Evolutionary conservation across 2,888 invertebrate species (phyloP).

Genomic region (Spodoptera picta): DNA sequence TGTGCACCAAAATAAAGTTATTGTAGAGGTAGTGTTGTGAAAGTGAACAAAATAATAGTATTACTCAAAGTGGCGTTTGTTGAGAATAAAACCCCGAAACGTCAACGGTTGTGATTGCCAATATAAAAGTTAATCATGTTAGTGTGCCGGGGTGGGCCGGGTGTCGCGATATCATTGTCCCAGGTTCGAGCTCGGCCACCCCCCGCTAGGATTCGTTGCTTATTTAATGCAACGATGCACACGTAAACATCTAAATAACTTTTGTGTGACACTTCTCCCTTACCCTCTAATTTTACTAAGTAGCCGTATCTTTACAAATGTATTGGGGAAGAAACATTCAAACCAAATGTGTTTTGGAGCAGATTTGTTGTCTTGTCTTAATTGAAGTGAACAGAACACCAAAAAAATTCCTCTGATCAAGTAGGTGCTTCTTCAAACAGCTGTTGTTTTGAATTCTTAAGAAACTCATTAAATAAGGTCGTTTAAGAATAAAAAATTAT

Average conservation of each 20-base stretch:
- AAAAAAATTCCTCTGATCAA: constrained; percentile 38
- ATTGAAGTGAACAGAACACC: constrained; percentile 46
- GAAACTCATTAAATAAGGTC: background rate
- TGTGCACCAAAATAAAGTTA: constrained; percentile 14
- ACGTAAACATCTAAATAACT: constrained; percentile 89
- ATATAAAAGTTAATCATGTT: constrained; percentile 84
- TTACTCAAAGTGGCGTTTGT: constrained; percentile 46
- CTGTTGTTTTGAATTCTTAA: constrained; percentile 2
- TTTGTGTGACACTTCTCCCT: constrained; percentile 87
- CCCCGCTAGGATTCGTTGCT: constrained; percentile 86
- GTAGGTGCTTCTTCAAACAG: constrained; percentile 26
- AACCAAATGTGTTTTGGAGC: constrained; percentile 76
- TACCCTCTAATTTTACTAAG: constrained; percentile 87
- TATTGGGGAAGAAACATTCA: constrained; percentile 79
- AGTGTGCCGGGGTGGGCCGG: constrained; percentile 79
- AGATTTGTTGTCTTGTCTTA: constrained; percentile 69
- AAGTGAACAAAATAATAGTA: constrained; percentile 32
- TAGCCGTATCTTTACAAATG: constrained; percentile 86
- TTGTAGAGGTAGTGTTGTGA: constrained; percentile 7
- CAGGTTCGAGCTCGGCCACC: constrained; percentile 74
- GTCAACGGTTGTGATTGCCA: constrained; percentile 72
- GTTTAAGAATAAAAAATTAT: background rate
- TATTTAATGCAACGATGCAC: constrained; percentile 89
- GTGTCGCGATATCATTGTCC: constrained; percentile 82
- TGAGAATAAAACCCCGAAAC: constrained; percentile 64